A percentile compares a stretch with the other conserved stretches of the same genome.
Evolutionary conservation across 1,140 invertebrate species (phyloP).

Genomic region (Drosophila grimshawi): DNA sequence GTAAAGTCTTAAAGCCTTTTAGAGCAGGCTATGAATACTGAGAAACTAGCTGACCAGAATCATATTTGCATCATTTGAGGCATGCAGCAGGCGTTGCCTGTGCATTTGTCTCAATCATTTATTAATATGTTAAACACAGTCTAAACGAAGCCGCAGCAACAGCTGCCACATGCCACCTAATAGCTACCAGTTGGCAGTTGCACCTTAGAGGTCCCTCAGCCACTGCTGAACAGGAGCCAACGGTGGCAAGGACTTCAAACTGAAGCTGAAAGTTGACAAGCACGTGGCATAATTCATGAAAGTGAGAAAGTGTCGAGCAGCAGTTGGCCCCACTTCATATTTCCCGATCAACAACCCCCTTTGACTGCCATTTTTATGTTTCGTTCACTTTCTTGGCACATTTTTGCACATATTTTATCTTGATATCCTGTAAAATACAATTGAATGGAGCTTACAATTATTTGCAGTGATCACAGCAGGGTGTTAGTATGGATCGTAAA

Average conservation of each 20-base stretch:
- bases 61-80: slow-evolving; percentile 58
- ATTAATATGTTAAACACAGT: slow-evolving; percentile 74
- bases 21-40: slow-evolving; percentile 24
- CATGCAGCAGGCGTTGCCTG: slow-evolving; percentile 47
- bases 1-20: slow-evolving; percentile 2
- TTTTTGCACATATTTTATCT: slow-evolving; percentile 72
- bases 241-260: slow-evolving; percentile 28
- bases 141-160: slow-evolving; percentile 56
- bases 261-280: slow-evolving; percentile 44
- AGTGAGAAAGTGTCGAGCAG: slow-evolving; percentile 52
- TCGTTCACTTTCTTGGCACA: slow-evolving; percentile 72
- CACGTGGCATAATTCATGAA: slow-evolving; percentile 74
- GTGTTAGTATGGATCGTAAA: no score
- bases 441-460: no score
- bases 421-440: slow-evolving; percentile 12
- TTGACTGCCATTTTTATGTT: slow-evolving; percentile 63
- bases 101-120: slow-evolving; percentile 77
- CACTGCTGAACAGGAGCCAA: slow-evolving; percentile 33
- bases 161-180: slow-evolving; percentile 28
- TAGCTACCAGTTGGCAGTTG: slow-evolving; percentile 24
- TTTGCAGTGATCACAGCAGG: no score
- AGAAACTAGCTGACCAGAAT: slow-evolving; percentile 20
- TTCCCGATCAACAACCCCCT: background rate
- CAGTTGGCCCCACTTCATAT: slow-evolving; percentile 18
- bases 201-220: slow-evolving; percentile 46